A percentile compares a stretch with the other conserved stretches of the same genome.
phyloP scores from a whole-genome alignment of 23 tunicate genomes.

The Phallusia fumigata region DNA sequence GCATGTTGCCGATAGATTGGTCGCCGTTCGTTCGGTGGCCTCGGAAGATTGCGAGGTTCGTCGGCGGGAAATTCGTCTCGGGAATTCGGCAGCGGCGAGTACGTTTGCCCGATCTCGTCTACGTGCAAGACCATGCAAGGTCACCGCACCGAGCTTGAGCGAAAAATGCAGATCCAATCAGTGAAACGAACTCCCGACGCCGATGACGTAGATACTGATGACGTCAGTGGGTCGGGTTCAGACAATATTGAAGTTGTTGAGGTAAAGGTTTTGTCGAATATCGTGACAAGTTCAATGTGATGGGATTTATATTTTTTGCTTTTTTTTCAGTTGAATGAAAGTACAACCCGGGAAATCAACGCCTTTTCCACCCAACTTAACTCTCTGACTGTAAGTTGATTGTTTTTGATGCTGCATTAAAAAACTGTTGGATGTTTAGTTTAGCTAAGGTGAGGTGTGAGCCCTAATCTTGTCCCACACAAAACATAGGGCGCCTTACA shows the following conservation, averaged over 20 bases:
- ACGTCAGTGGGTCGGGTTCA: constrained; percentile 13
- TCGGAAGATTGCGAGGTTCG: constrained; percentile 42
- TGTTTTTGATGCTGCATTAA: too few species aligned
- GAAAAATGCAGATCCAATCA: constrained; percentile 33
- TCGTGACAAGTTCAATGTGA: too few species aligned
- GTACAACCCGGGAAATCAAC: constrained; percentile 48
- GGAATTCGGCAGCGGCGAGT: constrained; percentile 84
- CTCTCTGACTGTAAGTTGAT: constrained; percentile 42
- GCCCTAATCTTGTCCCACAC: too few species aligned
- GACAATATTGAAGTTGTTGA: constrained; percentile 37
- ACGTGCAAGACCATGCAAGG: constrained; percentile 38
- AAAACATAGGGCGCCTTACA: too few species aligned
- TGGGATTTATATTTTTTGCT: background rate
- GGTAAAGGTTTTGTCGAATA: too few species aligned
- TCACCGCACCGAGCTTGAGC: constrained; percentile 51
- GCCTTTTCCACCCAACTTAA: constrained; percentile 53
- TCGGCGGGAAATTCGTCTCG: constrained; percentile 42
- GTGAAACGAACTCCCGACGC: constrained; percentile 18
- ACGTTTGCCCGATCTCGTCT: constrained; percentile 77
- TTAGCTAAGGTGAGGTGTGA: too few species aligned
- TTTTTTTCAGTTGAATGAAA: constrained; percentile 46
- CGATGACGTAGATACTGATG: constrained; percentile 17
- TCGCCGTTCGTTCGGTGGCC: constrained; percentile 57
- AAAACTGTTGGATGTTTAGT: too few species aligned
- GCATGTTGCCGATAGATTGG: too few species aligned